phyloP scores from a whole-genome alignment of 2,113 vertebrate genomes.

The Psilopsiagon aymara region DNA sequence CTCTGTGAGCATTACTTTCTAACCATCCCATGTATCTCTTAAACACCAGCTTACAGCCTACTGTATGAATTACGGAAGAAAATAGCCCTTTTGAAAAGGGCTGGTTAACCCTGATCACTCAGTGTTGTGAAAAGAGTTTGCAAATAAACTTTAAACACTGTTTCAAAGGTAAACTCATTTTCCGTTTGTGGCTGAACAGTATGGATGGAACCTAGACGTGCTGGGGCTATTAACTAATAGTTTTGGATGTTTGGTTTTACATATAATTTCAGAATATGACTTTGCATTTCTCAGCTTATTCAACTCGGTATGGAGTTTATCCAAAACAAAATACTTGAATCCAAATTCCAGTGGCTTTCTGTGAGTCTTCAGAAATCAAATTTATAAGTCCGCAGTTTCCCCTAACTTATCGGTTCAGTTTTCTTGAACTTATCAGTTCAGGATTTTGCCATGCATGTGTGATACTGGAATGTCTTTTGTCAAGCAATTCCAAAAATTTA shows the following conservation, averaged over 20 bases:
- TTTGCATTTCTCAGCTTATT: background rate
- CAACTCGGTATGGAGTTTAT: background rate
- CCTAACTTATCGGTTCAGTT: background rate
- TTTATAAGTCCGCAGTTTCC: background rate
- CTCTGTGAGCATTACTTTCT: background rate
- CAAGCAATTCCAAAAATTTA: background rate
- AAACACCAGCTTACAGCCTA: background rate
- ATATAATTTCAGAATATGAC: background rate
- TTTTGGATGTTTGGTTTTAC: background rate
- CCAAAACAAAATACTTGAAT: background rate
- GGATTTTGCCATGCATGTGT: background rate
- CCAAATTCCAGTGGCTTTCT: background rate
- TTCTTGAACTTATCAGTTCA: background rate
- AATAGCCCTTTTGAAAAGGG: background rate
- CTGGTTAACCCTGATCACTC: accelerated
- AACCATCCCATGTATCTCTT: background rate
- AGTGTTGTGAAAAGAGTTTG: background rate
- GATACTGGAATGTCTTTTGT: background rate
- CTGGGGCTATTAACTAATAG: background rate
- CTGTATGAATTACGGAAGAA: background rate
- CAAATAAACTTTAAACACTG: background rate
- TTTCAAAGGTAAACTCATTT: background rate
- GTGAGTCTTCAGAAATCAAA: background rate
- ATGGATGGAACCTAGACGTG: background rate
- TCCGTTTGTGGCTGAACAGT: background rate